phyloP scores from a whole-genome alignment of 2,113 vertebrate species.

The Elephantulus edwardii region DNA sequence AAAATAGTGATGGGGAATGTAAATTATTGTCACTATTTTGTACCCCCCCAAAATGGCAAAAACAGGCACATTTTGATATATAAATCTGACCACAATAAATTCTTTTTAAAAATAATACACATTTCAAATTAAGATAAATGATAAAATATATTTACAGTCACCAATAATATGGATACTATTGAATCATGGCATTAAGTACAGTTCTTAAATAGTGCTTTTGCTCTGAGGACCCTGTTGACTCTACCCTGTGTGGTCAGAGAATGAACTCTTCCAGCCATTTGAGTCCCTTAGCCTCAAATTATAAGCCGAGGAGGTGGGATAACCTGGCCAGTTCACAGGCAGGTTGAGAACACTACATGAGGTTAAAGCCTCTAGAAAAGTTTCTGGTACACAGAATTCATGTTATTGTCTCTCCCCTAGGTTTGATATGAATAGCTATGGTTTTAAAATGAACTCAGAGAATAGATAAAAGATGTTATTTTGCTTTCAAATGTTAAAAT shows the following conservation, averaged over 20 bases:
- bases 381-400: slow-evolving; percentile 31
- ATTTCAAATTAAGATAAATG: slow-evolving; percentile 24
- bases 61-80: neutral
- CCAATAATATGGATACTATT: neutral
- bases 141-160: slow-evolving; percentile 18
- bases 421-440: slow-evolving; percentile 18
- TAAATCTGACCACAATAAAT: neutral
- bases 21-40: neutral
- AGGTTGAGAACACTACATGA: neutral
- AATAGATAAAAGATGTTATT: slow-evolving; percentile 29
- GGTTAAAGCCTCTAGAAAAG: neutral
- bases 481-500: slow-evolving; percentile 50
- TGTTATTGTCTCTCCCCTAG: slow-evolving; percentile 8
- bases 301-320: neutral
- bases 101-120: neutral
- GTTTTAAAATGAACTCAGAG: slow-evolving; percentile 48
- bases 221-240: neutral
- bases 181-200: neutral
- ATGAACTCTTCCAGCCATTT: neutral
- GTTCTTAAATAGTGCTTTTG: neutral
- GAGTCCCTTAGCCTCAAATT: neutral
- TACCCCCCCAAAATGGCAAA: neutral
- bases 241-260: neutral
- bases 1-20: neutral
- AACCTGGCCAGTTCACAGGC: neutral